phyloP scores from a whole-genome alignment of 2,113 vertebrate genomes.

The Protobothrops mucrosquamatus region DNA sequence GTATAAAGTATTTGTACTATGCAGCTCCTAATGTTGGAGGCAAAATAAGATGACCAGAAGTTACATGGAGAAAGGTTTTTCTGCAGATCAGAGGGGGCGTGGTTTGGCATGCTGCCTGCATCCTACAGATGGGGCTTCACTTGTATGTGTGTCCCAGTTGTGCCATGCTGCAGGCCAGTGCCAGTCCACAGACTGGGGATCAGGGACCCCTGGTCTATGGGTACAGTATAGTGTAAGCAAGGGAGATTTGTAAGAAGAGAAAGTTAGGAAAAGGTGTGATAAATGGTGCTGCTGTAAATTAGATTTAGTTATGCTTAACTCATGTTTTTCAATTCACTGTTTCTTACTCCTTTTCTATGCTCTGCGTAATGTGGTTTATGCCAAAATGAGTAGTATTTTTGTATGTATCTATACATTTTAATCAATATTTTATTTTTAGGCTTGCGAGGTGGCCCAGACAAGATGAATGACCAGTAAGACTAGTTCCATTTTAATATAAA shows the following conservation, averaged over 20 bases:
- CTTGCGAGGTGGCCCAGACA: neutral
- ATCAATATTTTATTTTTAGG: neutral
- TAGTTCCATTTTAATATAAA: too few species aligned
- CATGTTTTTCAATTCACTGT: neutral
- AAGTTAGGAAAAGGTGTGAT: neutral
- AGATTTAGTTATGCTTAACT: neutral
- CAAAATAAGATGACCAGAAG: neutral
- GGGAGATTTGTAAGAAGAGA: neutral
- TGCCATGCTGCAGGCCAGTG: too few species aligned
- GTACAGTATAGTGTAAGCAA: neutral
- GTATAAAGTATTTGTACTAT: neutral
- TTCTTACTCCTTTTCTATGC: too few species aligned
- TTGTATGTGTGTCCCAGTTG: too few species aligned
- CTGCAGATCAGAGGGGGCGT: too few species aligned
- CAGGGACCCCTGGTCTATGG: neutral
- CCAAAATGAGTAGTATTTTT: neutral
- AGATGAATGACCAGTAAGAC: neutral
- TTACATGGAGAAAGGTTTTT: too few species aligned
- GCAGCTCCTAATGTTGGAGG: neutral
- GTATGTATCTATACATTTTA: neutral
- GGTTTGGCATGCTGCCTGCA: too few species aligned
- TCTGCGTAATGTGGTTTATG: neutral
- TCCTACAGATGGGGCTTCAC: too few species aligned
- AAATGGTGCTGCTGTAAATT: neutral
- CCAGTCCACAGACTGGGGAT: too few species aligned